A percentile compares a stretch with the other conserved stretches of the same genome.
phyloP scores from a whole-genome alignment of 2,113 vertebrate genomes.

The Promerops cafer region DNA sequence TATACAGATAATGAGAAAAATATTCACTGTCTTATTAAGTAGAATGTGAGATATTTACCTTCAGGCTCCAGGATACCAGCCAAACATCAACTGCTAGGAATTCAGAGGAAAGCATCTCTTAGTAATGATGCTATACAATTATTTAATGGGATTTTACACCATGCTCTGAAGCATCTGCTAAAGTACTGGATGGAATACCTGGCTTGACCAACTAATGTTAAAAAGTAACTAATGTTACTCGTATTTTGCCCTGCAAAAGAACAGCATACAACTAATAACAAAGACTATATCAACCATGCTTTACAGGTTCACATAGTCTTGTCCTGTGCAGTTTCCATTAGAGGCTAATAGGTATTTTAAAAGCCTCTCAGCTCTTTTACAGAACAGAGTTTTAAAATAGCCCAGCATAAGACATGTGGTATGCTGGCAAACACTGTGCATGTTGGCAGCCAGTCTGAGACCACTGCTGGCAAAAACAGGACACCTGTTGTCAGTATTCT shows the following conservation, averaged over 20 bases:
- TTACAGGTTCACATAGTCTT: background rate
- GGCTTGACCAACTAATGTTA: background rate
- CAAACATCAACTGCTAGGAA: background rate
- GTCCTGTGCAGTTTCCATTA: background rate
- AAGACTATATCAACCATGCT: background rate
- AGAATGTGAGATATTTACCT: background rate
- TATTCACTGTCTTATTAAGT: background rate
- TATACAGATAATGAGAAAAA: background rate
- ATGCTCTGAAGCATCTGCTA: background rate
- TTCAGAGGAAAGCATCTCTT: background rate
- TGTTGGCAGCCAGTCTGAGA: conserved; percentile 12
- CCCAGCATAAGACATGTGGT: background rate
- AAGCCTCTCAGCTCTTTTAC: background rate
- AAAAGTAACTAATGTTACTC: background rate
- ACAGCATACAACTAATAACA: background rate
- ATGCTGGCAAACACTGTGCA: background rate
- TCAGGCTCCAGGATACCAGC: background rate
- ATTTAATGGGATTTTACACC: background rate
- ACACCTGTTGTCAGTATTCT: conserved; percentile 39
- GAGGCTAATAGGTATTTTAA: background rate
- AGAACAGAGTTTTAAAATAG: conserved; percentile 47
- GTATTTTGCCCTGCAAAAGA: background rate
- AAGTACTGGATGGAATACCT: background rate
- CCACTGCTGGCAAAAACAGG: conserved; percentile 14
- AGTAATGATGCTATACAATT: background rate